A percentile compares a stretch with the other conserved stretches of the same genome.
Conservation (phyloP, 2,113 vertebrate genomes). For the Plectropomus leopardus region DNA sequence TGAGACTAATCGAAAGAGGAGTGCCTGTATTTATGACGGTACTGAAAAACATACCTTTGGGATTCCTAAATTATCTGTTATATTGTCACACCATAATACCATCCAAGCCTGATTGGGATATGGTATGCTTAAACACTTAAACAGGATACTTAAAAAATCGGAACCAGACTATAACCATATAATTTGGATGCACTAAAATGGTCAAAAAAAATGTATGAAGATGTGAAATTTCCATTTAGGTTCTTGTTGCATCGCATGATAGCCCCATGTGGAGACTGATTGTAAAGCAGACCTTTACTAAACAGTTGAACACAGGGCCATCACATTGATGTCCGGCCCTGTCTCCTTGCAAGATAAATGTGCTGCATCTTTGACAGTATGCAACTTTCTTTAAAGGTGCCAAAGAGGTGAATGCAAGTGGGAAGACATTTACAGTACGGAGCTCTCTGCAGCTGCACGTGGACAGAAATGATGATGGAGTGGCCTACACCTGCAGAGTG, state of each 20-base stretch:
- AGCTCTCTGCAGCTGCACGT: constrained; percentile 94
- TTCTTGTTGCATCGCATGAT: neutral
- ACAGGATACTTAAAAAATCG: no score
- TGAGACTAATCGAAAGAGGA: no score
- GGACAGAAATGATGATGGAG: constrained; percentile 93
- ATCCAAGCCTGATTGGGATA: no score
- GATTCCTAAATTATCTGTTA: no score
- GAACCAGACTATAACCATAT: no score
- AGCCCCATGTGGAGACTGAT: neutral
- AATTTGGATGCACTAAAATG: neutral
- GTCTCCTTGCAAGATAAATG: constrained; percentile 37
- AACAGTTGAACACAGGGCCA: neutral
- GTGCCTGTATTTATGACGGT: no score
- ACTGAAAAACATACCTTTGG: no score
- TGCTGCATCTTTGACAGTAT: constrained; percentile 47
- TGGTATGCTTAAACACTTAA: no score
- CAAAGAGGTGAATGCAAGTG: constrained; percentile 95
- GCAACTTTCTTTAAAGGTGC: constrained; percentile 85
- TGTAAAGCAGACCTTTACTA: neutral
- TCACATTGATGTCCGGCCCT: constrained; percentile 13
- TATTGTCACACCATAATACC: no score
- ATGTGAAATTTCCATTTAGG: neutral
- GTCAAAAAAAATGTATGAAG: neutral
- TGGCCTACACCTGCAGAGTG: constrained; percentile 95
- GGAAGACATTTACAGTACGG: constrained; percentile 96